Evolutionary conservation across 1,140 invertebrate species (phyloP).

Genomic region (Cherax destructor): DNA sequence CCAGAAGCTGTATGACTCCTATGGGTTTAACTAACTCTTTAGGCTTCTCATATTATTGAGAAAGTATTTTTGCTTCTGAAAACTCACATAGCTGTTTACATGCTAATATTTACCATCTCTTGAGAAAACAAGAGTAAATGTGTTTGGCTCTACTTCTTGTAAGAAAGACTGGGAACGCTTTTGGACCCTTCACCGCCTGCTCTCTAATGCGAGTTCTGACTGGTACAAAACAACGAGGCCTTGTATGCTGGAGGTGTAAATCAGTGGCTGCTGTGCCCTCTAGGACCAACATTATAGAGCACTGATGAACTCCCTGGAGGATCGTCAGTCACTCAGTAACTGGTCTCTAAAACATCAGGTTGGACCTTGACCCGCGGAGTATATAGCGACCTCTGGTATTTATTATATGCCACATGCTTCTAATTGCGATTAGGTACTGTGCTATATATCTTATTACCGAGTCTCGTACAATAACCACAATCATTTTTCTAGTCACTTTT

Average conservation of each 20-base stretch:
- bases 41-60: too few relatives aligned
- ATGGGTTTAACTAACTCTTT: too few relatives aligned
- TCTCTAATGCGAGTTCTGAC: too few relatives aligned
- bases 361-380: background rate
- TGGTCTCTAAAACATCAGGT: background rate
- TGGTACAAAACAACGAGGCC: background rate
- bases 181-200: too few relatives aligned
- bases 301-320: background rate
- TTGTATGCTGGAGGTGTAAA: background rate
- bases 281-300: background rate
- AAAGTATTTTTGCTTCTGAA: too few relatives aligned
- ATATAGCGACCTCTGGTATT: background rate
- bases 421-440: background rate
- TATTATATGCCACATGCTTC: background rate
- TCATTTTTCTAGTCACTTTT: background rate
- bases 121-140: too few relatives aligned
- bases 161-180: too few relatives aligned
- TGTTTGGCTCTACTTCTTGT: too few relatives aligned
- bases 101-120: too few relatives aligned
- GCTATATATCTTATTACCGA: conserved; percentile 11
- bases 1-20: too few relatives aligned
- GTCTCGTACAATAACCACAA: background rate
- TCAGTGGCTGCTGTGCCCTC: background rate
- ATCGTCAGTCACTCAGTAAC: background rate
- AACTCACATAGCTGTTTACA: too few relatives aligned